These are phyloP conservation scores for Labeo catla DNA, from an alignment of 2,113 vertebrate species.

Conservation along the genomic window DNA sequence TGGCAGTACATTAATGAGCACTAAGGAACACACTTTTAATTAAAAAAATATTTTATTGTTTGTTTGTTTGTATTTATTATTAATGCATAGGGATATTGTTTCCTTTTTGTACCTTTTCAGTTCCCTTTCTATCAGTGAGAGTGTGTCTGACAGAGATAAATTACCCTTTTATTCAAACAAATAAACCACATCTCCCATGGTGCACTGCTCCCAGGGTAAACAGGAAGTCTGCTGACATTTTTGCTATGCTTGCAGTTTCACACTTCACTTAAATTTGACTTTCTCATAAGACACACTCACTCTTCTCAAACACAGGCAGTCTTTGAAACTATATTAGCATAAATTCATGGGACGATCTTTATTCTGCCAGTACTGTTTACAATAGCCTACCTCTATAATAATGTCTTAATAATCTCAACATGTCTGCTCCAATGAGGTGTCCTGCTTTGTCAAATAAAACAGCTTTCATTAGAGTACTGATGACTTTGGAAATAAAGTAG, in stretches of 20 bases:
- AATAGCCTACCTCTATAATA: background rate
- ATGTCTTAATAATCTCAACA: background rate
- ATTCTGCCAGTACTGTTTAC: background rate
- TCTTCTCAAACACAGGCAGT: background rate
- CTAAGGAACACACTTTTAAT: too few relatives aligned
- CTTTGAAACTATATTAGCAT: background rate
- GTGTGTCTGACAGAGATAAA: conserved; percentile 47
- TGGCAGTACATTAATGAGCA: too few relatives aligned
- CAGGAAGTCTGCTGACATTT: conserved; percentile 68
- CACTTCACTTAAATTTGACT: conserved; percentile 48
- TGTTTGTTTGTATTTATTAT: too few relatives aligned
- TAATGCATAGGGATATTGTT: background rate
- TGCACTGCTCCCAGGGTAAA: conserved; percentile 70
- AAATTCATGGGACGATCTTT: background rate
- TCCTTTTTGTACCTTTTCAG: background rate
- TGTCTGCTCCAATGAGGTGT: background rate
- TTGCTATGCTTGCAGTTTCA: conserved; percentile 67
- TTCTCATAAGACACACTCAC: background rate
- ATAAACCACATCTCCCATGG: conserved; percentile 75
- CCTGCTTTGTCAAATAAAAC: background rate
- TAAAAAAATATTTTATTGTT: too few relatives aligned
- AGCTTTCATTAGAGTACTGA: background rate
- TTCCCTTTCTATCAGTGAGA: conserved; percentile 1
- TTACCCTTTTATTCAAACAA: conserved; percentile 54
- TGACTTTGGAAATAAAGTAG: background rate